These are phyloP conservation scores for Astropecten irregularis DNA, from an alignment of 53 echinoderm and acorn worm species.

Conservation along the genomic window DNA sequence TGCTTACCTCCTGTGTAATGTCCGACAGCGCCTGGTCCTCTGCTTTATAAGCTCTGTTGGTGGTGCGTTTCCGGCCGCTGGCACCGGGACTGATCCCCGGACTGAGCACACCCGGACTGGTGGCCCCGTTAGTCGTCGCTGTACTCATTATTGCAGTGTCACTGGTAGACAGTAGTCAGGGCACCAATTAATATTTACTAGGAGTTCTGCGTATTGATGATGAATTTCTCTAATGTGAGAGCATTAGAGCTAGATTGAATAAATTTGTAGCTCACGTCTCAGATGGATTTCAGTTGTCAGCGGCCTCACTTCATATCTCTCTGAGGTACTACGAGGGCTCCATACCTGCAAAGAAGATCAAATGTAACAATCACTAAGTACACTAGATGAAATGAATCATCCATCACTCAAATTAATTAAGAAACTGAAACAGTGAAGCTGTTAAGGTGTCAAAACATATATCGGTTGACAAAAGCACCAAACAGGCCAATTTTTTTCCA, in stretches of 20 bases:
- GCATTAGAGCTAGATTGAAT: not conserved
- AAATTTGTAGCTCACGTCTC: not conserved
- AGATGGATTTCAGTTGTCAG: not conserved
- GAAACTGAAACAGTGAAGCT: too few species aligned
- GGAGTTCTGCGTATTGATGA: not conserved
- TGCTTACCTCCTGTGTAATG: conserved; percentile 81
- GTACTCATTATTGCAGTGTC: conserved; percentile 13
- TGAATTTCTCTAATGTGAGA: not conserved
- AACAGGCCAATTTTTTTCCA: too few species aligned
- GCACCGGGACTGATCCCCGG: conserved; percentile 44
- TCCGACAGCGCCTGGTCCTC: conserved; percentile 82
- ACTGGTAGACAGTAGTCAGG: too few species aligned
- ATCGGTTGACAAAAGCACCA: too few species aligned
- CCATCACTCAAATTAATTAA: too few species aligned
- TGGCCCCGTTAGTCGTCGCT: conserved; percentile 43
- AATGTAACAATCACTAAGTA: too few species aligned
- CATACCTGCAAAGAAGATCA: too few species aligned
- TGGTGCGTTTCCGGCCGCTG: conserved; percentile 59
- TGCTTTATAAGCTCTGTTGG: conserved; percentile 69
- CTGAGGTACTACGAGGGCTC: conserved; percentile 5
- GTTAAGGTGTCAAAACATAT: too few species aligned
- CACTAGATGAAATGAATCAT: too few species aligned
- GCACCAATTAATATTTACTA: not conserved
- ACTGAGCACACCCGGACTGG: conserved; percentile 42
- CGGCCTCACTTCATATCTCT: too few species aligned